These are phyloP conservation scores for Lasioglossum malachurum DNA, from an alignment of 2,888 invertebrate genomes.

Conservation along the genomic window DNA sequence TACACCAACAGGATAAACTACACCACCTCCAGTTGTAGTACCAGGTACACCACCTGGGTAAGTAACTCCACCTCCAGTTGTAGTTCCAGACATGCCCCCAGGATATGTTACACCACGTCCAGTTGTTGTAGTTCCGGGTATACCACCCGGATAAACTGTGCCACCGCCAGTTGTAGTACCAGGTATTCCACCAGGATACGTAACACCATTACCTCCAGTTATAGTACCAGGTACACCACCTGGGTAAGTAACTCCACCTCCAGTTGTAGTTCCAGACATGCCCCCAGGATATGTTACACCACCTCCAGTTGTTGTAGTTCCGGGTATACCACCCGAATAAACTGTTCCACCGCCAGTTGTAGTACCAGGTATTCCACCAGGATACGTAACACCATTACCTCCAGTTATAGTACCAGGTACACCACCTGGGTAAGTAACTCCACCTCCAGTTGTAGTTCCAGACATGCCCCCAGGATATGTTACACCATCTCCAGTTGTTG, in stretches of 20 bases:
- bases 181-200: neutral
- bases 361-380: neutral
- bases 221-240: neutral
- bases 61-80: no score
- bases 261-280: neutral
- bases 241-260: neutral
- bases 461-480: neutral
- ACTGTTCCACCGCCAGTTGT: neutral
- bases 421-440: neutral
- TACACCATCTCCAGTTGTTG: constrained; percentile 9
- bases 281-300: neutral
- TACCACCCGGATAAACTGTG: neutral
- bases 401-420: neutral
- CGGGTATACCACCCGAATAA: neutral
- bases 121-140: neutral
- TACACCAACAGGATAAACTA: neutral
- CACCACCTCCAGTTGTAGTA: neutral
- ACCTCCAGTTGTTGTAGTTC: neutral
- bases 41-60: neutral
- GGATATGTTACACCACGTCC: neutral
- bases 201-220: neutral
- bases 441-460: neutral
- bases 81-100: no score
- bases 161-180: neutral
- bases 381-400: neutral